phyloP scores from a whole-genome alignment of 1,140 invertebrate genomes.

The Drosophila rufa region DNA sequence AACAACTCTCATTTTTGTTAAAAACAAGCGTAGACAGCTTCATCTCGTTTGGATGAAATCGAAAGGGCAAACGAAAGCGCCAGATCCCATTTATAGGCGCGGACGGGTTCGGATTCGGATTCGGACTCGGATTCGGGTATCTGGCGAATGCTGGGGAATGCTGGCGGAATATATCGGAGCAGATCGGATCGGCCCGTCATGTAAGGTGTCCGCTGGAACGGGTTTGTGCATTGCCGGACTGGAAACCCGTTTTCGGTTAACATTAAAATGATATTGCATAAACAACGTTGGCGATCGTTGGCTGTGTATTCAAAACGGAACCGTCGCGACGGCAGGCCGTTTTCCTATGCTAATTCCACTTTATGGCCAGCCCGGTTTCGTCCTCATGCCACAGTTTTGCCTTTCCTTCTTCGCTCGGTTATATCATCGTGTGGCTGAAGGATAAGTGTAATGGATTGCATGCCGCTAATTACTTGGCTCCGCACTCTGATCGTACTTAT shows the following conservation, averaged over 20 bases:
- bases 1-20: constrained; percentile 74
- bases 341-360: constrained; percentile 70
- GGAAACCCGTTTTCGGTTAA: constrained; percentile 69
- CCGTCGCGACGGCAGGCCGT: constrained; percentile 42
- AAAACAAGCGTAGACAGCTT: constrained; percentile 8
- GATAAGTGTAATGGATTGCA: constrained; percentile 43
- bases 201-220: constrained; percentile 69
- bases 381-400: constrained; percentile 71
- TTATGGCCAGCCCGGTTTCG: constrained; percentile 56
- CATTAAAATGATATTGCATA: constrained; percentile 77
- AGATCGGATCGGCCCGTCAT: constrained; percentile 21
- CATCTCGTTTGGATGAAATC: constrained; percentile 59
- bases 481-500: constrained; percentile 14
- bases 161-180: constrained; percentile 13
- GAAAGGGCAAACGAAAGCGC: constrained; percentile 77
- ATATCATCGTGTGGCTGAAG: constrained; percentile 38
- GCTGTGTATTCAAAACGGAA: constrained; percentile 62
- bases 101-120: constrained; percentile 9
- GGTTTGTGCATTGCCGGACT: constrained; percentile 72
- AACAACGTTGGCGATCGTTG: constrained; percentile 48
- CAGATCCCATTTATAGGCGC: constrained; percentile 16
- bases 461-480: constrained; percentile 62
- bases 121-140: constrained; percentile 18
- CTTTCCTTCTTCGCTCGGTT: constrained; percentile 28
- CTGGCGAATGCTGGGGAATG: constrained; percentile 41